These are phyloP conservation scores for Bergia puertoricense DNA, from an alignment of 92 coral and sea anemone species.

Conservation along the genomic window DNA sequence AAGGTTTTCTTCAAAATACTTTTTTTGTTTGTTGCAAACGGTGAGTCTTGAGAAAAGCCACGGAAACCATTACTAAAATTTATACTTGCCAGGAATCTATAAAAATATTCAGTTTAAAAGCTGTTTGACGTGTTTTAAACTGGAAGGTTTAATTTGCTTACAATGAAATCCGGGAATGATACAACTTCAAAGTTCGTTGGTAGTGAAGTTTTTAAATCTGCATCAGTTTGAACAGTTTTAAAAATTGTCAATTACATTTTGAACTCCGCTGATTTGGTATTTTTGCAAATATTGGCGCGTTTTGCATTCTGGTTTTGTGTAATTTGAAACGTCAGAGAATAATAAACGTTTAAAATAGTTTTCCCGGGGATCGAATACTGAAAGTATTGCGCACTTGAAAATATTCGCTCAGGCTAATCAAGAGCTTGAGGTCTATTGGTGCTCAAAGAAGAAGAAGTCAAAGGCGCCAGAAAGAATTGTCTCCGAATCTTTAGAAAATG, in stretches of 20 bases:
- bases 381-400: not conserved
- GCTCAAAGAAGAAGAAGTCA: not conserved
- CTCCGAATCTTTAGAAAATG: not conserved
- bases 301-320: not conserved
- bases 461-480: not conserved
- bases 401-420: not conserved
- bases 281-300: slow-evolving; percentile 10
- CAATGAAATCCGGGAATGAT: not conserved
- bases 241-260: too few relatives aligned
- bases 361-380: not conserved
- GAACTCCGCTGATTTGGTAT: not conserved
- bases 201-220: not conserved
- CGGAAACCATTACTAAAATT: not conserved
- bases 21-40: not conserved
- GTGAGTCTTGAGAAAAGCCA: not conserved
- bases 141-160: not conserved
- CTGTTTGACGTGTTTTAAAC: not conserved
- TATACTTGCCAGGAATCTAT: not conserved
- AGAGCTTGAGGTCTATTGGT: not conserved
- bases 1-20: not conserved
- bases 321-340: not conserved
- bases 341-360: not conserved
- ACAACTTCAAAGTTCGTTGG: not conserved
- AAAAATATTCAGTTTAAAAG: not conserved
- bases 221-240: not conserved